A percentile compares a stretch with the other conserved stretches of the same genome.
Evolutionary conservation across 1,140 invertebrate genomes (phyloP).

Genomic region (Riptortus pedestris): DNA sequence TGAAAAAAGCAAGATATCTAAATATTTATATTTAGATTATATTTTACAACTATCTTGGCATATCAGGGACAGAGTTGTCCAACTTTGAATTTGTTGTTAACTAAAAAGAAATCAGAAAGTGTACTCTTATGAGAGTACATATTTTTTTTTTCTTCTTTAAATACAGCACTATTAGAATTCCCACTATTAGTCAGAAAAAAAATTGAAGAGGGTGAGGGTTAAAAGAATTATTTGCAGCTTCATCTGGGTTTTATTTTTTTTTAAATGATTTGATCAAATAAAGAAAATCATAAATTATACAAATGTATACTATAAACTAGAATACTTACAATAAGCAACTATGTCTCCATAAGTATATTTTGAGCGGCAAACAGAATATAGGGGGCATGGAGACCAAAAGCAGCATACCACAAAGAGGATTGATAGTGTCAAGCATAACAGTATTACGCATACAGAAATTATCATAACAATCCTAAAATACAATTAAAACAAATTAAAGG

Average conservation of each 20-base stretch:
- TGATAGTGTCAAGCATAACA: constrained; percentile 3
- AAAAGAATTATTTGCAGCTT: neutral
- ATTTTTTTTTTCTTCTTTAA: neutral
- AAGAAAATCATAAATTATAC: neutral
- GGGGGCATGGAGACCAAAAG: constrained; percentile 19
- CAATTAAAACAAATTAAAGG: neutral
- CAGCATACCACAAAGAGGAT: constrained; percentile 14
- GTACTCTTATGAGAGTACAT: too few species aligned
- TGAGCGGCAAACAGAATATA: constrained; percentile 13
- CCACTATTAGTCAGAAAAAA: neutral
- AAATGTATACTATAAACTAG: neutral
- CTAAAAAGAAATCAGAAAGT: too few species aligned
- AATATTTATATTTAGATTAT: too few species aligned
- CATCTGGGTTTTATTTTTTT: neutral
- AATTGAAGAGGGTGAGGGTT: neutral
- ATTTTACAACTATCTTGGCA: too few species aligned
- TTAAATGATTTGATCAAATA: neutral
- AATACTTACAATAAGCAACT: constrained; percentile 22
- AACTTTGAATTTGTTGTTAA: too few species aligned
- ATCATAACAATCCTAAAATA: constrained; percentile 15
- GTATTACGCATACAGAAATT: constrained; percentile 9
- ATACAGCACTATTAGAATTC: neutral
- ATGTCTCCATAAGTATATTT: constrained; percentile 24
- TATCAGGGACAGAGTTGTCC: too few species aligned
- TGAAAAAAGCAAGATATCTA: too few species aligned